These are phyloP conservation scores for Pangasius larnaudii DNA, from an alignment of 2,797 vertebrate genomes.

Conservation along the genomic window DNA sequence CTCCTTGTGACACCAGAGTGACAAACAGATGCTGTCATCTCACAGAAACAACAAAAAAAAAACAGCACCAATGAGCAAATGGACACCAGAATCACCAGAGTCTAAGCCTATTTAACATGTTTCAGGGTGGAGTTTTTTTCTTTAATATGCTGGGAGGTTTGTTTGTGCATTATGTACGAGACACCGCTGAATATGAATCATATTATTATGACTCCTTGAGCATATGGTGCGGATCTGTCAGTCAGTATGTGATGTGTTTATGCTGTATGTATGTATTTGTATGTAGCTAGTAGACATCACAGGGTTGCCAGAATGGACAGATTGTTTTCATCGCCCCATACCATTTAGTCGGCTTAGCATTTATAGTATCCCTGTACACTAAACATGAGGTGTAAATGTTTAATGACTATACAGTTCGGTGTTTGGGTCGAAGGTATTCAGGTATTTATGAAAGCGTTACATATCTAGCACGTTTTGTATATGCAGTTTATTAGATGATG, in stretches of 20 bases:
- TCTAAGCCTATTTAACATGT: not conserved
- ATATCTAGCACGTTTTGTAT: not conserved
- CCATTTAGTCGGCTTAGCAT: not conserved
- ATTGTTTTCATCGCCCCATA: not conserved
- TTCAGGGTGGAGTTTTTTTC: not conserved
- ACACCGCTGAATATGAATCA: not conserved
- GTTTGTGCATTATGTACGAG: not conserved
- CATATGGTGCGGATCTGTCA: not conserved
- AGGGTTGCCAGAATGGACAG: not conserved
- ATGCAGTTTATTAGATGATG: not conserved
- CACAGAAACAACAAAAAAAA: not conserved
- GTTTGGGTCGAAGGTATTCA: not conserved
- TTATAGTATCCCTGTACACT: not conserved
- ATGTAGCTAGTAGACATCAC: not conserved
- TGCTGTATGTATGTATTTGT: not conserved
- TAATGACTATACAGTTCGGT: not conserved
- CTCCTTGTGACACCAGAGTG: not conserved
- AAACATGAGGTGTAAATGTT: not conserved
- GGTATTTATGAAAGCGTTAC: not conserved
- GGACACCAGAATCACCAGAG: not conserved
- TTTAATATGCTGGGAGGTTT: not conserved
- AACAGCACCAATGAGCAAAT: not conserved
- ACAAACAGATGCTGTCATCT: too few relatives aligned
- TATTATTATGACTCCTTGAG: not conserved
- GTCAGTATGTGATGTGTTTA: not conserved